These are phyloP conservation scores for Aporophyla nigra DNA, from an alignment of 2,888 invertebrate genomes.

Conservation along the genomic window DNA sequence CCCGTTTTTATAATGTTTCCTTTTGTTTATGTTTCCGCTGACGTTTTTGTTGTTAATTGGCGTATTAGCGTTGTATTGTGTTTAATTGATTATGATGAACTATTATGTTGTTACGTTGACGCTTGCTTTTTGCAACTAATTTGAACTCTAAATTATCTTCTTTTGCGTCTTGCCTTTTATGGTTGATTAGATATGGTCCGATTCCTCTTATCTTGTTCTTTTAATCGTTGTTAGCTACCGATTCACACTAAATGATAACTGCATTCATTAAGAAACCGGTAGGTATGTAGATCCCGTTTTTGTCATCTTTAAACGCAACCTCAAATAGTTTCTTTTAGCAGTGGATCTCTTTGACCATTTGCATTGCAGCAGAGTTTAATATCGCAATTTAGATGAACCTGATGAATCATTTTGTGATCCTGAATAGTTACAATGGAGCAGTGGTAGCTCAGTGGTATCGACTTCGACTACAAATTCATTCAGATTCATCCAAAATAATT, in stretches of 20 bases:
- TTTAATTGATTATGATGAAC: slow-evolving; percentile 64
- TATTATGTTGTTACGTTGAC: slow-evolving; percentile 59
- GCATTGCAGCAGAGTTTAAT: neutral
- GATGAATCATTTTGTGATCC: neutral
- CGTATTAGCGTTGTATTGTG: slow-evolving; percentile 62
- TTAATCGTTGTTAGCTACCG: slow-evolving; percentile 5
- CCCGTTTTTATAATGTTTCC: slow-evolving; percentile 57
- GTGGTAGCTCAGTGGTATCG: too few species aligned
- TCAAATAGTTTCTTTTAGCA: neutral
- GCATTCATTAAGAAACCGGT: neutral
- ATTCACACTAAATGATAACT: slow-evolving; percentile 1
- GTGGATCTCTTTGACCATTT: neutral
- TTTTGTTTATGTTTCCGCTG: slow-evolving; percentile 62
- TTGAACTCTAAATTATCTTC: slow-evolving; percentile 29
- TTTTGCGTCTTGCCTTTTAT: slow-evolving; percentile 21
- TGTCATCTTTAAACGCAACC: neutral
- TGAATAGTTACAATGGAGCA: neutral
- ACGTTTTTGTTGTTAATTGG: slow-evolving; percentile 63
- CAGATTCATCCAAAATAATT: neutral
- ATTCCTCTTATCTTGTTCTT: slow-evolving; percentile 6
- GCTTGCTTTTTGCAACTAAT: slow-evolving; percentile 36
- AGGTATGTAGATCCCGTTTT: slow-evolving; percentile 5
- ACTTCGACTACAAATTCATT: neutral
- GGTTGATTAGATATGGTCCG: slow-evolving; percentile 9
- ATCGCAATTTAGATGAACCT: neutral